A percentile compares a stretch with the other conserved stretches of the same genome.
Evolutionary conservation across 64 coral and sea anemone genomes (phyloP).

Genomic region (Dendrophyllia cribrosa): DNA sequence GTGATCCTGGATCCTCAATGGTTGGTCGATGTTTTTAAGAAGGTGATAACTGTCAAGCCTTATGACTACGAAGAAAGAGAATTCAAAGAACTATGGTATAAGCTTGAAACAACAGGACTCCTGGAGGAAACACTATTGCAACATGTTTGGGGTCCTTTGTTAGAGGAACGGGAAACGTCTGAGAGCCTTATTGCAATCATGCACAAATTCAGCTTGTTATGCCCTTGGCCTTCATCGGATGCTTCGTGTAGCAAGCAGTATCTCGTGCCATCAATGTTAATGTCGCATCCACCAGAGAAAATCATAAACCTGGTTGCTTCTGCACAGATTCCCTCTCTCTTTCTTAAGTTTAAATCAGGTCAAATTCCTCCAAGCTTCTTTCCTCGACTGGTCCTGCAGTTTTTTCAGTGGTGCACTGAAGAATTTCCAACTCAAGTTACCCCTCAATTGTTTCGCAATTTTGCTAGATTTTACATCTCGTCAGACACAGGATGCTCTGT

Average conservation of each 20-base stretch:
- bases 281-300: neutral
- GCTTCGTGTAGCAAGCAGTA: neutral
- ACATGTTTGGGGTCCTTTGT: neutral
- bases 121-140: neutral
- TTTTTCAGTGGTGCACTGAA: no score
- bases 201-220: conserved; percentile 18
- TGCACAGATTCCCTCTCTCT: no score
- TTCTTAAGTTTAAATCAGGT: no score
- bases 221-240: neutral
- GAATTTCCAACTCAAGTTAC: no score
- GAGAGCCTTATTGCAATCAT: neutral
- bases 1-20: no score
- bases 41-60: conserved; percentile 14
- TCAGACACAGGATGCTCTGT: no score
- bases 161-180: neutral
- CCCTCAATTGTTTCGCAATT: no score
- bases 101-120: neutral
- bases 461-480: no score
- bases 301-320: neutral
- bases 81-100: neutral
- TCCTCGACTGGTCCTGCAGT: no score
- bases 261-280: conserved; percentile 2
- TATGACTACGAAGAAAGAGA: neutral
- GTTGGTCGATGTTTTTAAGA: neutral
- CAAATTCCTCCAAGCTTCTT: no score